Conservation (phyloP, 2,888 invertebrate species). For the Chaitophorus viminalis region DNA sequence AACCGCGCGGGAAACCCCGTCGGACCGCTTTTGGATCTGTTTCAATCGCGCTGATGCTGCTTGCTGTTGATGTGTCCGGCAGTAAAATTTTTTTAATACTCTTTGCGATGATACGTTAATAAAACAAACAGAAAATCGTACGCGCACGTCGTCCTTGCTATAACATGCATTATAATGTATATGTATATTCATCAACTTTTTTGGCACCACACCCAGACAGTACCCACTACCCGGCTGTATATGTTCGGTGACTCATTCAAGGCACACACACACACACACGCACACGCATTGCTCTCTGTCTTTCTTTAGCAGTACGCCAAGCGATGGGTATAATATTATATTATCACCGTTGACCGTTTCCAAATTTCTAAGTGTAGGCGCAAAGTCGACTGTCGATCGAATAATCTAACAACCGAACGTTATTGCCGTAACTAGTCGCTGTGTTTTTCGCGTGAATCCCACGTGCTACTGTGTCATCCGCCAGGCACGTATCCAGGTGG, state of each 20-base stretch:
- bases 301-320: background rate
- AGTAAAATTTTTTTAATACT: background rate
- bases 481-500: no score
- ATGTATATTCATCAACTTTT: slow-evolving; percentile 34
- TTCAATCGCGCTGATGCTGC: background rate
- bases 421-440: background rate
- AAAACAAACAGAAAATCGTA: slow-evolving; percentile 37
- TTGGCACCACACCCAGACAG: slow-evolving; percentile 46
- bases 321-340: slow-evolving; percentile 1
- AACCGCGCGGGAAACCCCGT: slow-evolving; percentile 23
- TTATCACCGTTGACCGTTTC: background rate
- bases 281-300: background rate
- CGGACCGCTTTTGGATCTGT: slow-evolving; percentile 31
- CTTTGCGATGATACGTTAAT: slow-evolving; percentile 11
- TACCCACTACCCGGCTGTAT: slow-evolving; percentile 13
- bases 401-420: background rate
- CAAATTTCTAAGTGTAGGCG: background rate
- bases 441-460: background rate
- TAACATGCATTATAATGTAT: background rate
- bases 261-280: background rate
- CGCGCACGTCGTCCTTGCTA: slow-evolving; percentile 10
- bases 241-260: slow-evolving; percentile 35
- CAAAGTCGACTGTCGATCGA: background rate
- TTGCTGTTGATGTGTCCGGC: background rate
- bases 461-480: no score